Percentiles rank a stretch among this genome's conserved stretches.
phyloP scores from a whole-genome alignment of 2,888 invertebrate genomes.

The Pristionchus mayeri region DNA sequence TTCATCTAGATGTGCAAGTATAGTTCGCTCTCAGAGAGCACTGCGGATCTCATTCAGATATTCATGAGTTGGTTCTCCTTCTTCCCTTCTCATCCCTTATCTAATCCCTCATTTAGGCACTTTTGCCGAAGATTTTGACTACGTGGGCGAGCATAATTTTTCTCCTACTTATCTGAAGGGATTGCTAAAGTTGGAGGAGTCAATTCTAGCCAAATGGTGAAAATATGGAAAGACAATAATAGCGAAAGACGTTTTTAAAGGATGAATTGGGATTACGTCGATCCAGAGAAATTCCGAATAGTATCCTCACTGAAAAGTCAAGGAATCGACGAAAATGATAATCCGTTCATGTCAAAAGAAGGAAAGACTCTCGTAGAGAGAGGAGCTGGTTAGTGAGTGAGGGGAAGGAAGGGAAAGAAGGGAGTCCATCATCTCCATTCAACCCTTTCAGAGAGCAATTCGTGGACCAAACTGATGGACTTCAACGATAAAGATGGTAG shows the following conservation, averaged over 20 bases:
- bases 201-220: conserved; percentile 1
- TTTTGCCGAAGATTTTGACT: neutral
- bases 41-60: conserved; percentile 17
- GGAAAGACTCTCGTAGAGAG: neutral
- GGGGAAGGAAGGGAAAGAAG: neutral
- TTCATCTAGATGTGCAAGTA: conserved; percentile 26
- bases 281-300: neutral
- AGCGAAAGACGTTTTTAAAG: neutral
- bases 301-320: neutral
- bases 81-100: neutral
- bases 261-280: conserved; percentile 9
- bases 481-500: too few species aligned
- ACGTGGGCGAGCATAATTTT: conserved; percentile 9
- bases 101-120: neutral
- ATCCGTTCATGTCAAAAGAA: neutral
- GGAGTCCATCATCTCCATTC: neutral
- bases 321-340: neutral
- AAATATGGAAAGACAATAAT: neutral
- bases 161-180: neutral
- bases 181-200: conserved; percentile 5
- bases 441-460: neutral
- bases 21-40: neutral
- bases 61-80: neutral
- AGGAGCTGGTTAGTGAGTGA: neutral
- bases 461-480: neutral